Evolutionary conservation across 2,113 vertebrate species (phyloP), one percentile per base, ranked within the genome.

Genomic region (Thryonomys swinderianus): DNA sequence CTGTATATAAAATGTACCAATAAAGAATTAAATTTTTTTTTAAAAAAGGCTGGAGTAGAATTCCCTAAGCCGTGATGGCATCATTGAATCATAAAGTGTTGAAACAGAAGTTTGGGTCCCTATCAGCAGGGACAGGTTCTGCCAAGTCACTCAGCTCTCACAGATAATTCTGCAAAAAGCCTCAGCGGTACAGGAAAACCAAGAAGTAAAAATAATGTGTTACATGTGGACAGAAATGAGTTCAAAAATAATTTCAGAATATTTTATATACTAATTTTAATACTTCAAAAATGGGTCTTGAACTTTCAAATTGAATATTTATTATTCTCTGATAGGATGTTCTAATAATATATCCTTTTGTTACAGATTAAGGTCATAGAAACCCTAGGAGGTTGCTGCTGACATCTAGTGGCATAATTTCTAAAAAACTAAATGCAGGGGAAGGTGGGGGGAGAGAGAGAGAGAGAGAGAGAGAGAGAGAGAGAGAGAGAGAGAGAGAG

Each of bases 341-440:
- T 67, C 69, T 86, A 92, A 57, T 73, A 90, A 97, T 45, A 76
- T 64, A 76, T 6, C 96, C 78, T 80, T 92, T 97, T 42, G 17
- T 83, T 53, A 45, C 27, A 59, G 96, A 86, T 64, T 48, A 73
- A 86, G 90, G 85, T 78, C 95, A 89, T 73, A 79, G 66, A 53
- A 91, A 95, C 95, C 97, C 96, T 95, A 95, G 86, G 98, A 97
- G 96, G 96, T 97, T 95, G 90, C 92, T 98, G 96, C 98, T 98
- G 98, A 98, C 98, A 98, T 97, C 98, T 98, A 98, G 98, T 97
- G 98, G 98, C 90, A 17, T 32, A 85, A 74, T 69, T 69, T 96
- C 95, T 93, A 40, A 92, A 5, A 96, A 95, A 87, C 37, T 80
- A 95, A 93, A 90, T 34, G 59, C 14, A 88, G 66, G 80, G 82